phyloP scores from a whole-genome alignment of 2,113 vertebrate species.

The Otus sunia region DNA sequence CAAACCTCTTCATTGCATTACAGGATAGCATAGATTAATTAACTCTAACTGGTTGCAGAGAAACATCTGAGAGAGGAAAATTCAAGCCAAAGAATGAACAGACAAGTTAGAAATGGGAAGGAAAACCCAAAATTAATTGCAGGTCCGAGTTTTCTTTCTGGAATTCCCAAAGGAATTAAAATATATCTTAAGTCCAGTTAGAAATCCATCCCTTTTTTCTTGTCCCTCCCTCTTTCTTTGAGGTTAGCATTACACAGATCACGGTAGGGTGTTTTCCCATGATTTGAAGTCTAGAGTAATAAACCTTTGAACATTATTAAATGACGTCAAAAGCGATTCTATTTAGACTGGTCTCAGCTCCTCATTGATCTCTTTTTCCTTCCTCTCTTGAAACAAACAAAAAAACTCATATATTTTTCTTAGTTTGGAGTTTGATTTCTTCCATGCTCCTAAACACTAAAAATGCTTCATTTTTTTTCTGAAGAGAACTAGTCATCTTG shows the following conservation, averaged over 20 bases:
- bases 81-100: not conserved
- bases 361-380: slow-evolving; percentile 41
- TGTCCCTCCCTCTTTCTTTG: not conserved
- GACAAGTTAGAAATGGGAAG: not conserved
- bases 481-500: not conserved
- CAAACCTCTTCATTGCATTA: not conserved
- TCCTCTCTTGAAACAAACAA: slow-evolving; percentile 1
- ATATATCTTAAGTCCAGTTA: not conserved
- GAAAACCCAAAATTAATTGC: not conserved
- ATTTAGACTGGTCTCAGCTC: not conserved
- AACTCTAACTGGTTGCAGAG: not conserved
- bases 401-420: not conserved
- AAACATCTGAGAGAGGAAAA: not conserved
- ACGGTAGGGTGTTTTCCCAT: not conserved
- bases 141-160: not conserved
- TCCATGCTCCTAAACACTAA: not conserved
- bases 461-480: not conserved
- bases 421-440: not conserved
- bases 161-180: not conserved
- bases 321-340: not conserved
- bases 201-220: not conserved
- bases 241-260: not conserved
- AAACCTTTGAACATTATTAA: not conserved
- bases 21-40: not conserved
- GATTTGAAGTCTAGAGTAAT: not conserved